Percentiles rank a stretch among this genome's conserved stretches.
Evolutionary conservation across 2,888 invertebrate genomes (phyloP).

Genomic region (Nasonovia ribisnigri): DNA sequence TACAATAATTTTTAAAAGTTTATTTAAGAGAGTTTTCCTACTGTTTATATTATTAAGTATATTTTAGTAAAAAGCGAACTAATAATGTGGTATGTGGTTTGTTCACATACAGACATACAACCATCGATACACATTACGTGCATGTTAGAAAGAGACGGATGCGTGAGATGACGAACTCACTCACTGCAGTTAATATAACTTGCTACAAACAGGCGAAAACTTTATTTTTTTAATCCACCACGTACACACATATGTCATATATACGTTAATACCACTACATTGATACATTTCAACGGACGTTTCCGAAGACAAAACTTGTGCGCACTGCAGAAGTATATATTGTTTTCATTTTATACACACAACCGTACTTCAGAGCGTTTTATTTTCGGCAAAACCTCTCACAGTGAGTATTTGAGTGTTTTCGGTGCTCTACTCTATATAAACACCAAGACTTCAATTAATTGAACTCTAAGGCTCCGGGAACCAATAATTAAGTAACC

Average conservation of each 20-base stretch:
- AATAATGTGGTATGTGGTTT: background rate
- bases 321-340: background rate
- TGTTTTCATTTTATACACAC: background rate
- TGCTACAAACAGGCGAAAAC: background rate
- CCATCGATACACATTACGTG: background rate
- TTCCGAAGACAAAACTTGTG: background rate
- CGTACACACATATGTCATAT: background rate
- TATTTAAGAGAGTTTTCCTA: background rate
- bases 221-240: background rate
- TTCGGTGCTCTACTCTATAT: background rate
- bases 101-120: background rate
- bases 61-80: background rate
- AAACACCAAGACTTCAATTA: background rate
- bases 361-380: background rate
- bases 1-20: background rate
- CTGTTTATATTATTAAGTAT: background rate
- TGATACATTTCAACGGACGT: background rate
- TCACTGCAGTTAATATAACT: background rate
- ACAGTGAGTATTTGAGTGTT: background rate
- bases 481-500: background rate
- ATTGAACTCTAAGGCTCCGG: background rate
- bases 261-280: background rate
- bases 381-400: background rate
- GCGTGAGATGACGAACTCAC: background rate
- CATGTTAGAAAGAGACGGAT: background rate